phyloP scores from a whole-genome alignment of 2,797 vertebrate genomes.

The Hafferia zeledoni region DNA sequence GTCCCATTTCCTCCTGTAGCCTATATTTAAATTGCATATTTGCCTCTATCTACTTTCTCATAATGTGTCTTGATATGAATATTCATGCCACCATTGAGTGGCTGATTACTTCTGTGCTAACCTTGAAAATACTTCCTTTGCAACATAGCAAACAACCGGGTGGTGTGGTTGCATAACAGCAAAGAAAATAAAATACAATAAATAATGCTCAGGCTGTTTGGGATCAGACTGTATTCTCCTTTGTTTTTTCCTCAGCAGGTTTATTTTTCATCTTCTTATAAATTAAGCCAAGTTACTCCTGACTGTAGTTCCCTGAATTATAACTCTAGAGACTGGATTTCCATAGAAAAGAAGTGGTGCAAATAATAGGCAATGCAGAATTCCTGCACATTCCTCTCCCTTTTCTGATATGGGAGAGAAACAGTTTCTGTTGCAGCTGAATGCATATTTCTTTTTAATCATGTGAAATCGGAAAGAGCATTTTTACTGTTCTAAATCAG shows the following conservation, averaged over 20 bases:
- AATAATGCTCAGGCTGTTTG: neutral
- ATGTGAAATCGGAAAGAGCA: neutral
- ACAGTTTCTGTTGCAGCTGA: neutral
- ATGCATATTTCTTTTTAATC: neutral
- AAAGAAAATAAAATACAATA: slow-evolving; percentile 7
- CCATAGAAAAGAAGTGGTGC: neutral
- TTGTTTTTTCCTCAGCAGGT: neutral
- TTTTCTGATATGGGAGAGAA: neutral
- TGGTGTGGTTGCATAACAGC: neutral
- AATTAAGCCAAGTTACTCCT: neutral
- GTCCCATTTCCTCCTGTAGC: slow-evolving; percentile 47
- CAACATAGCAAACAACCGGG: neutral
- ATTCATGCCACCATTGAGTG: slow-evolving; percentile 49
- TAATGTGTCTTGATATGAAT: slow-evolving; percentile 61
- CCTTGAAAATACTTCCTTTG: slow-evolving; percentile 47
- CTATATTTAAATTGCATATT: slow-evolving; percentile 70
- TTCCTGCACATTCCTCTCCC: neutral
- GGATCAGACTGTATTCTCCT: neutral
- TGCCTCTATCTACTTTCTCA: slow-evolving; percentile 49
- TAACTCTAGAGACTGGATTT: neutral
- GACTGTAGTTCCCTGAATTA: neutral
- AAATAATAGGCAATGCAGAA: neutral
- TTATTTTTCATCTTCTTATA: neutral
- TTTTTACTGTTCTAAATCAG: neutral
- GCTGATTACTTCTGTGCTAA: slow-evolving; percentile 60